phyloP scores from a whole-genome alignment of 2,113 vertebrate genomes.

The human (Homo sapiens) region DNA sequence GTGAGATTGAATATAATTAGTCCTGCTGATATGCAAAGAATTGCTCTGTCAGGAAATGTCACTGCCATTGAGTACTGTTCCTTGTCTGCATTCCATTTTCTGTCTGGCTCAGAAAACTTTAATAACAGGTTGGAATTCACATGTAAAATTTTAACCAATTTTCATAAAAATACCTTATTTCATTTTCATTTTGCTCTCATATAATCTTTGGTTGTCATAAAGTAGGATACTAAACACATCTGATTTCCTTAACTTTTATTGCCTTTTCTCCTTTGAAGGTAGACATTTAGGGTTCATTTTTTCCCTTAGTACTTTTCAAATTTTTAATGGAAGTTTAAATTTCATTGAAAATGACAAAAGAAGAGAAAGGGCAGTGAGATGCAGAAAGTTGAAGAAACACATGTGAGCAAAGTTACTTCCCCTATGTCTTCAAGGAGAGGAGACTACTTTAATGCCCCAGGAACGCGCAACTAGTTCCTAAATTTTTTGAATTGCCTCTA shows the following conservation, averaged over 20 bases:
- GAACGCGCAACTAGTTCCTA: not conserved
- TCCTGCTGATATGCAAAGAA: conserved; percentile 83
- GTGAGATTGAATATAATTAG: conserved; percentile 87
- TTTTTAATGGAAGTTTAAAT: conserved; percentile 68
- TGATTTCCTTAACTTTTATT: conserved; percentile 71
- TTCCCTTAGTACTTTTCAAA: conserved; percentile 51
- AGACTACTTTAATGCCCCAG: not conserved
- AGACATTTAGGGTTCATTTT: conserved; percentile 51
- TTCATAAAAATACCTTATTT: conserved; percentile 77
- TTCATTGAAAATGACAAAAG: conserved; percentile 54
- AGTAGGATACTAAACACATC: conserved; percentile 68
- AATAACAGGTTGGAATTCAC: conserved; percentile 84
- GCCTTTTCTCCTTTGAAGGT: conserved; percentile 54
- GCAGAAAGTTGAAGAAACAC: not conserved
- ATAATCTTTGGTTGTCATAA: conserved; percentile 70
- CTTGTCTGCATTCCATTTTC: conserved; percentile 81
- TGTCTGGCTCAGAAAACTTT: conserved; percentile 84
- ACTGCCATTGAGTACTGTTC: conserved; percentile 83
- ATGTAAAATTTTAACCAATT: conserved; percentile 81
- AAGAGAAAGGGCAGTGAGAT: not conserved
- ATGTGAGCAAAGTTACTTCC: not conserved
- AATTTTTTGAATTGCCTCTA: not conserved
- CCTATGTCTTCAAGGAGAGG: not conserved
- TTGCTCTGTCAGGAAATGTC: conserved; percentile 88
- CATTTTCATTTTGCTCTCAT: conserved; percentile 74